Base-by-base conservation (phyloP, 2,888 invertebrate species). In the Stomorhina lunata region DNA sequence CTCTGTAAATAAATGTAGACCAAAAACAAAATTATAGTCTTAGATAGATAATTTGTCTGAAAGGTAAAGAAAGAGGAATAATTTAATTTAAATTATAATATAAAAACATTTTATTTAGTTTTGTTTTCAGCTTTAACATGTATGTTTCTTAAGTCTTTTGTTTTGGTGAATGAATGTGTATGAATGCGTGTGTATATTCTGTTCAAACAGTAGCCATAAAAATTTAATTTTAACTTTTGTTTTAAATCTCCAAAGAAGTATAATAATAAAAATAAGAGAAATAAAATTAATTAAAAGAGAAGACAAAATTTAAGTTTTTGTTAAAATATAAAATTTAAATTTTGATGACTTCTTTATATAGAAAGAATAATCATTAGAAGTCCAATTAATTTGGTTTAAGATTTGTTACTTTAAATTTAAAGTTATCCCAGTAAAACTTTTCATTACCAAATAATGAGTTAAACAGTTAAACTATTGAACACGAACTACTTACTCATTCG, bases 1-100 rank as follows among this genome's bases (percentile, higher is more conserved):
- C 27, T 76, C 77, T 80, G 65, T 57, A 76, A 80, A 45, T 43
- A 80, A 69, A 45, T 34, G 1, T 17, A 55, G 55, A 61, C 53
- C 4, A 29, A 61, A 68, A 25, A 68, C 15, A 59, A 37, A 77
- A 68, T 48, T 29, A 61, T 17, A 48, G 61, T 29, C 29, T 72
- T 71, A 50, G 71, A 66, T 66, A 57, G 71, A 66, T 66, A 57
- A 65, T 71, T 63, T 59, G 29, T 20, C 17, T 68, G 25, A 7
- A 10, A 40, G 15, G 61, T 6, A 27, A 27, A 17, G 32, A 61
- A 17, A 40, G 17, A 63, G 27, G 29, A 20, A 50, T 34, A 65
- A 43, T 32, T 55, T 69, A 7, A 48, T n/a, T n/a, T n/a, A n/a
- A n/a, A n/a, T n/a, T n/a, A n/a, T n/a, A 22, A 4, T 37, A 37